A percentile compares a stretch with the other conserved stretches of the same genome.
Evolutionary conservation across 1,140 invertebrate genomes (phyloP).

Genomic region (Drosophila pseudoananassae): DNA sequence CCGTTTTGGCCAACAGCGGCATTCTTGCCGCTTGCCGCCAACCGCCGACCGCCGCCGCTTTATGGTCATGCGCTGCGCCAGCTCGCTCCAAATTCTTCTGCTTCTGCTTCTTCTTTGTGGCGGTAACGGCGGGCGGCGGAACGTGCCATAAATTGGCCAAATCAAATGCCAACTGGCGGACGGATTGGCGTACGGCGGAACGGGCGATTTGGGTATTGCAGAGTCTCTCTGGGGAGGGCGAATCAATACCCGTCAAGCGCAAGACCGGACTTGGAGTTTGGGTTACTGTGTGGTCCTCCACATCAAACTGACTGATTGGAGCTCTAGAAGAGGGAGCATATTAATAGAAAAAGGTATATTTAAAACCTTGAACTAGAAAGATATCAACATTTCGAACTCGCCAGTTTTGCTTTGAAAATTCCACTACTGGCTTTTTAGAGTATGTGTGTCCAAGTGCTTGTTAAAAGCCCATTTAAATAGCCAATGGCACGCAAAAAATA

Average conservation of each 20-base stretch:
- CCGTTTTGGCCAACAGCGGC: slow-evolving; percentile 65
- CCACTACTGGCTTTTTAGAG: not conserved
- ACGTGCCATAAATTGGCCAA: slow-evolving; percentile 83
- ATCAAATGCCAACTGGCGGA: slow-evolving; percentile 65
- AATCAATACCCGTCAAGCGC: slow-evolving; percentile 4
- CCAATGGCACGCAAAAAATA: slow-evolving; percentile 36
- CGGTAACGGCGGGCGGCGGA: slow-evolving; percentile 47
- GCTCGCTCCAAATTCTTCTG: slow-evolving; percentile 75
- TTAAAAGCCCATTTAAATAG: slow-evolving; percentile 27
- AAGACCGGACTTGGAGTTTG: slow-evolving; percentile 6
- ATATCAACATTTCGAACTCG: too few species aligned
- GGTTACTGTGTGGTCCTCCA: slow-evolving; percentile 19
- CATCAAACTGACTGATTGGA: slow-evolving; percentile 13
- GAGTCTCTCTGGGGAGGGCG: slow-evolving; percentile 26
- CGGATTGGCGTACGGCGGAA: slow-evolving; percentile 55
- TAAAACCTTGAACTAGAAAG: not conserved
- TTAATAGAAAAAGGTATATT: not conserved
- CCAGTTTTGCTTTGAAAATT: too few species aligned
- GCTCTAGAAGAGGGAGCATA: not conserved
- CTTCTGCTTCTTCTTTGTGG: slow-evolving; percentile 40
- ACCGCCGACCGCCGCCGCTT: slow-evolving; percentile 49
- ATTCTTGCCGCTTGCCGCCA: slow-evolving; percentile 67
- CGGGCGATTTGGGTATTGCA: slow-evolving; percentile 58
- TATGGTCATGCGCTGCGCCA: slow-evolving; percentile 73
- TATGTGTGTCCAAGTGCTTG: not conserved